These are phyloP conservation scores for Papilio aristodemus DNA, from an alignment of 1,140 invertebrate species.

Conservation along the genomic window DNA sequence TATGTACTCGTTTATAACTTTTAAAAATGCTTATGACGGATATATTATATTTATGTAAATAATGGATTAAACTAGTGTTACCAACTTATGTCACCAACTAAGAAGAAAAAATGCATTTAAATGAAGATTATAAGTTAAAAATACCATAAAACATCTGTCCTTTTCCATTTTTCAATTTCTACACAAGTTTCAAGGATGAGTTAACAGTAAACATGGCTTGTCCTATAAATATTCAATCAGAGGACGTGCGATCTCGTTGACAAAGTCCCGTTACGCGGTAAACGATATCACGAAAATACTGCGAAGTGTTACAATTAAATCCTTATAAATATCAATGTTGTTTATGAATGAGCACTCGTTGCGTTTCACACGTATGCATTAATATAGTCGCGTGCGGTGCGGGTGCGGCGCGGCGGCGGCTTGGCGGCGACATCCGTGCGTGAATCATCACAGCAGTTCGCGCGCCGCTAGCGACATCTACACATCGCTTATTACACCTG, in stretches of 20 bases:
- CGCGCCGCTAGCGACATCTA: slow-evolving; percentile 47
- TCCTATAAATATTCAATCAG: slow-evolving; percentile 16
- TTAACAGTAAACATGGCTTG: slow-evolving; percentile 11
- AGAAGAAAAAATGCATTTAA: neutral
- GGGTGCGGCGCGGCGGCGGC: slow-evolving; percentile 39
- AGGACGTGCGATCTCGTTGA: slow-evolving; percentile 4
- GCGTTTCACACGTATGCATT: slow-evolving; percentile 32
- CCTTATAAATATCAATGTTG: slow-evolving; percentile 39
- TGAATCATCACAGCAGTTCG: slow-evolving; percentile 49
- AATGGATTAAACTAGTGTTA: too few species aligned
- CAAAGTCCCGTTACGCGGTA: slow-evolving; percentile 14
- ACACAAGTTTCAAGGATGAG: neutral
- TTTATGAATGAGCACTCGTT: slow-evolving; percentile 67
- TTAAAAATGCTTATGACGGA: too few species aligned
- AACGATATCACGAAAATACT: slow-evolving; percentile 20
- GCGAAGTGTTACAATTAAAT: slow-evolving; percentile 36
- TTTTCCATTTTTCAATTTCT: too few species aligned
- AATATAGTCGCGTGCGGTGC: slow-evolving; percentile 38
- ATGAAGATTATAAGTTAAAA: neutral
- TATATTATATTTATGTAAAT: too few species aligned
- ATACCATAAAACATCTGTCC: neutral
- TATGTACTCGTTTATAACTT: neutral
- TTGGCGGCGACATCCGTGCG: slow-evolving; percentile 50
- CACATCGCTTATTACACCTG: slow-evolving; percentile 42
- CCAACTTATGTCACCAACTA: neutral